These are phyloP conservation scores for Aegithalos caudatus DNA, from an alignment of 2,113 vertebrate species.

Conservation along the genomic window DNA sequence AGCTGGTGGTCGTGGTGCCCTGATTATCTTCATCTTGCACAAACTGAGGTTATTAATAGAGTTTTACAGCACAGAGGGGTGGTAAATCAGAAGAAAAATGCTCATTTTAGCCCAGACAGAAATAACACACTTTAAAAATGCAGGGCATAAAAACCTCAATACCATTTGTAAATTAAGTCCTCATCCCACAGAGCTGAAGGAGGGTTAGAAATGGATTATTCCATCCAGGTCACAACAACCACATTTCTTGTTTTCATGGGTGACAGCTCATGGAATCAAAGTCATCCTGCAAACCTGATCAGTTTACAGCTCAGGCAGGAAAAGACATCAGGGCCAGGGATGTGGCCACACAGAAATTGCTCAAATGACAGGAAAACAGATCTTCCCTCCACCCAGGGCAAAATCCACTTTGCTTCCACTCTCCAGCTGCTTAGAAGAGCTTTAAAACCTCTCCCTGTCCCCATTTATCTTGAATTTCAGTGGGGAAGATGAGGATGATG, in stretches of 20 bases:
- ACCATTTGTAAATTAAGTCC: not conserved
- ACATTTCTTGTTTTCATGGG: not conserved
- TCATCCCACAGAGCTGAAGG: not conserved
- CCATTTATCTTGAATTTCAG: accelerated
- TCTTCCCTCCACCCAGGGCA: not conserved
- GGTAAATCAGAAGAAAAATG: not conserved
- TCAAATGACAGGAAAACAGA: not conserved
- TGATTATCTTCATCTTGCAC: not conserved
- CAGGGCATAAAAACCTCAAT: not conserved
- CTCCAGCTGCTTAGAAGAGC: not conserved
- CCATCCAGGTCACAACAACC: not conserved
- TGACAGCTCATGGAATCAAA: not conserved
- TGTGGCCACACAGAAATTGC: not conserved
- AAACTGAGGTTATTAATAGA: not conserved
- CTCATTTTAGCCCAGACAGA: not conserved
- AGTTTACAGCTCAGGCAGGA: not conserved
- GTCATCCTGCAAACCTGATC: not conserved
- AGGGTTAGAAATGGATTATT: not conserved
- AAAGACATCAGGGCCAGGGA: not conserved
- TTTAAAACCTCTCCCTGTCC: not conserved
- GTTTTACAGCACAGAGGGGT: not conserved
- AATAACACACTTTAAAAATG: not conserved
- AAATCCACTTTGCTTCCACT: not conserved
- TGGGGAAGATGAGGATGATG: not conserved
- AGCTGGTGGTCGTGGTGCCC: not conserved